Base-by-base conservation (phyloP, 2,113 vertebrate species). In the Cathartes aura region DNA sequence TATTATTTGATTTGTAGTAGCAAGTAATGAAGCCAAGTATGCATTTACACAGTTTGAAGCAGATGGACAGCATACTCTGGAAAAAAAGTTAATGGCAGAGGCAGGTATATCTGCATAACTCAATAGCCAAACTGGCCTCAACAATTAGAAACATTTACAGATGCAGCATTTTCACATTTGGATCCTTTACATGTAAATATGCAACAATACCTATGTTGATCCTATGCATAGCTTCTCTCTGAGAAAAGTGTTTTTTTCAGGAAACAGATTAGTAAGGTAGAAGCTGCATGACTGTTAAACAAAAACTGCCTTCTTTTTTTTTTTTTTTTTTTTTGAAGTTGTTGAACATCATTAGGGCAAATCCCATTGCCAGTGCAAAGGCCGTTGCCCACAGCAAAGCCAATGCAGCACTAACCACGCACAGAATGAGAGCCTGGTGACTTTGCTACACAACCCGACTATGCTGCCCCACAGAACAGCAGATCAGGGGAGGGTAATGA, bases 1-100 rank as follows among this genome's bases (percentile, higher is more conserved):
- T 93, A 92, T 60, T 92, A 89, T 89, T 84, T 92, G 34, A 94
- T 91, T 91, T 95, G 59, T 50, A 55, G 64, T 30, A 78, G 64
- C 52, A 94, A 76, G n/a, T 52, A 94, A 87, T 64, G 64, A 93
- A 93, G 67, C 43, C 47, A 79, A 91, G 47, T 47, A 84, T 59
- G 27, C 68, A 75, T 93, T 91, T 56, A 89, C 80, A 91, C 38
- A 87, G 76, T 40, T 23, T 53, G 50, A 89, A 94, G 87, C 81
- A 95, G 64, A 79, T 64, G 87, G 88, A 87, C 70, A 85, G 56
- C 56, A 50, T 42, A 59, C 15, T 60, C 73, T 79, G 81, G 50
- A 84, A 95, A 89, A 94, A 59, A 89, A 87, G 59, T 29, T 75
- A 93, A 93, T 74, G 73, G 68, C 52, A 87, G 47, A 91, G 52